Conservation (phyloP, 2,888 invertebrate species). For the Tribolium freemani region DNA sequence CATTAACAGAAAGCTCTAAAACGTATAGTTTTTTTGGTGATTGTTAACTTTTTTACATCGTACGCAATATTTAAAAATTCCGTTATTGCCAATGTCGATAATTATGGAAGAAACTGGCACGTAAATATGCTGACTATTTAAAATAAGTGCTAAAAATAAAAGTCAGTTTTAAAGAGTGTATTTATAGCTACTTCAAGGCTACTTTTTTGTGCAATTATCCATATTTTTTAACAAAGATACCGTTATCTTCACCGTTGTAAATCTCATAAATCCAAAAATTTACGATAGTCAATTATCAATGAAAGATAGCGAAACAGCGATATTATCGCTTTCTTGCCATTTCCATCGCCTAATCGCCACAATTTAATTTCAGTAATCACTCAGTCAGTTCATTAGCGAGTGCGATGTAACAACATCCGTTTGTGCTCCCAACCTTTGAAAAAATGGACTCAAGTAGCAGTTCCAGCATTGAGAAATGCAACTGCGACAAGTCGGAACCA, state of each 20-base stretch:
- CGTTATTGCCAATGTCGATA: neutral
- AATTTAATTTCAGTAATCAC: neutral
- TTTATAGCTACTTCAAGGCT: neutral
- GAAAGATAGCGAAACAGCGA: neutral
- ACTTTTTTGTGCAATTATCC: neutral
- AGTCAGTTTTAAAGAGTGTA: neutral
- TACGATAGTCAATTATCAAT: neutral
- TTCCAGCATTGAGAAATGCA: slow-evolving; percentile 57
- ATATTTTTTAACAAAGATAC: neutral
- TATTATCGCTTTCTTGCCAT: neutral
- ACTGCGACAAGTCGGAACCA: slow-evolving; percentile 59
- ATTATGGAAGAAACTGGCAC: neutral
- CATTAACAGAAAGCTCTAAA: too few species aligned
- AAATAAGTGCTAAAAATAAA: neutral
- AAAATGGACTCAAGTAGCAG: slow-evolving; percentile 47
- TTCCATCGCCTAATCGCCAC: neutral
- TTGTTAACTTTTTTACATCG: neutral
- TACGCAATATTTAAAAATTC: neutral
- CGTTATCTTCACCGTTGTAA: neutral
- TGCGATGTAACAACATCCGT: neutral
- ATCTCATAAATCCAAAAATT: neutral
- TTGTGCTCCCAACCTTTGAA: slow-evolving; percentile 3
- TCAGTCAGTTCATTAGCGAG: neutral
- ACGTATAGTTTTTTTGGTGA: too few species aligned
- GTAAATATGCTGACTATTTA: neutral